Percentiles rank a stretch among this genome's conserved stretches.
phyloP scores from a whole-genome alignment of 2,888 invertebrate genomes.

The Euphydryas editha region DNA sequence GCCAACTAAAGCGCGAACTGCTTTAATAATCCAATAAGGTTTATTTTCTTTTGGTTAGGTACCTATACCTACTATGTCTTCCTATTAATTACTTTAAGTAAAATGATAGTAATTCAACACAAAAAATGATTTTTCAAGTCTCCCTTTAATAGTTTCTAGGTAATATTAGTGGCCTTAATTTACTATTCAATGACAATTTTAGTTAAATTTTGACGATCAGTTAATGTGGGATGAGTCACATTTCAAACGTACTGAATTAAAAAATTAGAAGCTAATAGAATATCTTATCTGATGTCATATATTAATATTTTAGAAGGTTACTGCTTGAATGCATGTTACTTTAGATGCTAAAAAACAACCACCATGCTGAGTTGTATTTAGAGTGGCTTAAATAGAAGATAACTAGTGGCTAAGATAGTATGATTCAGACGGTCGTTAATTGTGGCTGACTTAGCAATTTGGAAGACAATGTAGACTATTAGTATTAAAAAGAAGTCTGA shows the following conservation, averaged over 20 bases:
- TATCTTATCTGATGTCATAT: conserved; percentile 17
- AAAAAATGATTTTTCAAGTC: too few relatives aligned
- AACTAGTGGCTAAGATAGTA: too few relatives aligned
- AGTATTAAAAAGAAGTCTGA: too few relatives aligned
- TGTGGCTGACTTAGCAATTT: neutral
- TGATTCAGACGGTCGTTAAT: too few relatives aligned
- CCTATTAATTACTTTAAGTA: neutral
- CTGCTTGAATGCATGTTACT: conserved; percentile 13
- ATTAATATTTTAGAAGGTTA: conserved; percentile 25
- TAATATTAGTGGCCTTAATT: neutral
- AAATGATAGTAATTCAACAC: too few relatives aligned
- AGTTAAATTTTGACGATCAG: neutral
- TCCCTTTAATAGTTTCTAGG: neutral
- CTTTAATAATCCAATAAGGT: neutral
- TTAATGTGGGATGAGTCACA: conserved; percentile 19
- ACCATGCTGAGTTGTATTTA: conserved; percentile 19
- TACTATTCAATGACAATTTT: neutral
- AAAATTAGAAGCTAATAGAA: conserved; percentile 19
- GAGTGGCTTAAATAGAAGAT: conserved; percentile 25
- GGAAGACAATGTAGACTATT: too few relatives aligned
- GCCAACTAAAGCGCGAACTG: conserved; percentile 3
- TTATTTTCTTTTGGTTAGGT: conserved; percentile 2
- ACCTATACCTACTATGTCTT: neutral
- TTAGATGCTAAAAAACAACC: conserved; percentile 18
- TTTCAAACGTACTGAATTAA: conserved; percentile 17